Conservation (phyloP, 2,797 vertebrate genomes). For the Merluccius polli region DNA sequence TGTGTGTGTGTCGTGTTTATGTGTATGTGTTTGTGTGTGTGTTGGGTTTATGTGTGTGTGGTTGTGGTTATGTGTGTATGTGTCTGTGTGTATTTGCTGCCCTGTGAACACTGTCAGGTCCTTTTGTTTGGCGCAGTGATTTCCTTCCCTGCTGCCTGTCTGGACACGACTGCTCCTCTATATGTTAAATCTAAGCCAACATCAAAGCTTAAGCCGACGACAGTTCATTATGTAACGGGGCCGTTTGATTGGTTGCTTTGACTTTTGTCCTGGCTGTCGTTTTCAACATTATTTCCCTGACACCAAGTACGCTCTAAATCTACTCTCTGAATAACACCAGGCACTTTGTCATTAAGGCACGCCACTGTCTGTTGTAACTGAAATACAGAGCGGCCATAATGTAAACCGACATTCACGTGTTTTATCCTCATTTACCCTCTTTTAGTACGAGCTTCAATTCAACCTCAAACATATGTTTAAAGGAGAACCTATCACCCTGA, state of each 20-base stretch:
- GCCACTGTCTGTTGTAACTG: too few species aligned
- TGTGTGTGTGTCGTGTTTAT: slow-evolving; percentile 5
- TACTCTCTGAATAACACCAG: too few species aligned
- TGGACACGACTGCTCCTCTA: slow-evolving; percentile 39
- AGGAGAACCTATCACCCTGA: too few species aligned
- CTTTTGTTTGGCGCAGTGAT: slow-evolving; percentile 49
- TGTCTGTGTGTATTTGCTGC: slow-evolving; percentile 1
- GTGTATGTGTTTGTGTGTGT: background rate
- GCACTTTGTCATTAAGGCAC: too few species aligned
- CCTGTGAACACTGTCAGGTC: slow-evolving; percentile 31
- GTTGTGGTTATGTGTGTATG: background rate
- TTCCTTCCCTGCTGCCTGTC: slow-evolving; percentile 48
- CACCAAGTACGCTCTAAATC: too few species aligned
- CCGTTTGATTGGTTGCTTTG: background rate
- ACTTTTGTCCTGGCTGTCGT: background rate
- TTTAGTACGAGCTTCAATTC: too few species aligned
- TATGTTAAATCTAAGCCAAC: slow-evolving; percentile 43
- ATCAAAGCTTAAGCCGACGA: background rate
- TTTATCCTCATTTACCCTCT: too few species aligned
- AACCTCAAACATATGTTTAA: too few species aligned
- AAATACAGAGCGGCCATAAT: too few species aligned
- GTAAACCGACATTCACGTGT: too few species aligned
- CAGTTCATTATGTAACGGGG: too few species aligned
- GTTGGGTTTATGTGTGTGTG: slow-evolving; percentile 9
- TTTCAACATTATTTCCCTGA: too few species aligned